Conservation (phyloP, 2,113 vertebrate genomes). For the Centropus bengalensis region DNA sequence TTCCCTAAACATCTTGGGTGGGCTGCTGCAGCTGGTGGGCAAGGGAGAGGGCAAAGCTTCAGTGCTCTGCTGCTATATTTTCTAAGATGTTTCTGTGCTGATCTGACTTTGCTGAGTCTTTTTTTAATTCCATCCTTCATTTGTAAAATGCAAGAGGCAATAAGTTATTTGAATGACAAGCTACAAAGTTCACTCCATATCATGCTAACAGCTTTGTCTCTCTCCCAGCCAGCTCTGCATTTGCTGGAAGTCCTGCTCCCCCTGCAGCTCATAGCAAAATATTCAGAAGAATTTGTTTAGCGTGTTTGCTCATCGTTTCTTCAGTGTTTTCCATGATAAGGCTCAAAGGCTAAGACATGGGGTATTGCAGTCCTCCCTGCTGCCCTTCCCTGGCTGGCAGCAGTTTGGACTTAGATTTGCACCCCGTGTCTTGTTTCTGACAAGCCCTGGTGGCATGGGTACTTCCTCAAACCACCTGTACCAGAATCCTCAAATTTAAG, state of each 20-base stretch:
- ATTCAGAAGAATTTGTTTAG: neutral
- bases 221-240: neutral
- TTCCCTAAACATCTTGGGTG: neutral
- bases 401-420: neutral
- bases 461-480: neutral
- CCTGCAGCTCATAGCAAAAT: neutral
- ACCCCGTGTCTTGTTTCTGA: neutral
- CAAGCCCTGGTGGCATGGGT: accelerated
- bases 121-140: neutral
- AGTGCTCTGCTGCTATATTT: neutral
- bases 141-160: neutral
- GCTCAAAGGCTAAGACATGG: neutral
- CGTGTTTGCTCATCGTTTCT: neutral
- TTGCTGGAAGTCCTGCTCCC: neutral
- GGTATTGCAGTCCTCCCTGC: too few relatives aligned
- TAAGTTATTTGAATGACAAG: neutral
- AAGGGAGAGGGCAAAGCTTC: accelerated
- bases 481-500: neutral
- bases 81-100: accelerated
- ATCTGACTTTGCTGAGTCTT: neutral
- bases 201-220: neutral
- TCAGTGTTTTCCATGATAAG: neutral
- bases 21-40: accelerated
- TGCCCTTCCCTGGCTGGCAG: neutral
- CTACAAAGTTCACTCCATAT: neutral